A percentile compares a stretch with the other conserved stretches of the same genome.
phyloP scores from a whole-genome alignment of 2,888 invertebrate species.

The Pasiphila rectangulata region DNA sequence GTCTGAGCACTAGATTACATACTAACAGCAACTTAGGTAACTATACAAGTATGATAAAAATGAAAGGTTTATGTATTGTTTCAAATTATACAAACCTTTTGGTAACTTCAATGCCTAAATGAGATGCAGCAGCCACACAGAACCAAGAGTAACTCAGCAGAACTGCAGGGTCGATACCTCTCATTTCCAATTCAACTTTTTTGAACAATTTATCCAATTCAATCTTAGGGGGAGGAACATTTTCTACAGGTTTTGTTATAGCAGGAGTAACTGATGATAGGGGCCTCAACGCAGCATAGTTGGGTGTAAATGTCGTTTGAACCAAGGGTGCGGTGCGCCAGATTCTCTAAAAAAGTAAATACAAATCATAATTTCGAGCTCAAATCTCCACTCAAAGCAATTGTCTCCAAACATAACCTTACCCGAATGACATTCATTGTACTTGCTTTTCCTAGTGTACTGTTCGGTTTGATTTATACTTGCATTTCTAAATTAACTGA shows the following conservation, averaged over 20 bases:
- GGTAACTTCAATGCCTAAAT: constrained; percentile 89
- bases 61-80: too few species aligned
- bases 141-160: constrained; percentile 94
- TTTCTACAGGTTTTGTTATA: constrained; percentile 44
- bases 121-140: constrained; percentile 88
- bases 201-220: constrained; percentile 90
- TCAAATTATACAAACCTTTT: constrained; percentile 78
- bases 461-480: not conserved
- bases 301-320: constrained; percentile 40
- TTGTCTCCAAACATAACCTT: constrained; percentile 33
- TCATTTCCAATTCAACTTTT: constrained; percentile 90
- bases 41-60: too few species aligned
- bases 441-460: not conserved
- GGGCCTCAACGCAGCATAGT: constrained; percentile 41
- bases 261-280: constrained; percentile 41
- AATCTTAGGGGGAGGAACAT: constrained; percentile 37
- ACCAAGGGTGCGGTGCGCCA: constrained; percentile 50
- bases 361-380: not conserved
- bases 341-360: constrained; percentile 50
- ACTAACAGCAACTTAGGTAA: too few species aligned
- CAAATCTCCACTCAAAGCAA: not conserved
- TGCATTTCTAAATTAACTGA: not conserved
- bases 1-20: too few species aligned
- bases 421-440: constrained; percentile 52
- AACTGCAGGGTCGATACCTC: constrained; percentile 93